phyloP scores from a whole-genome alignment of 2,797 vertebrate species.

The Brachymystax lenok region DNA sequence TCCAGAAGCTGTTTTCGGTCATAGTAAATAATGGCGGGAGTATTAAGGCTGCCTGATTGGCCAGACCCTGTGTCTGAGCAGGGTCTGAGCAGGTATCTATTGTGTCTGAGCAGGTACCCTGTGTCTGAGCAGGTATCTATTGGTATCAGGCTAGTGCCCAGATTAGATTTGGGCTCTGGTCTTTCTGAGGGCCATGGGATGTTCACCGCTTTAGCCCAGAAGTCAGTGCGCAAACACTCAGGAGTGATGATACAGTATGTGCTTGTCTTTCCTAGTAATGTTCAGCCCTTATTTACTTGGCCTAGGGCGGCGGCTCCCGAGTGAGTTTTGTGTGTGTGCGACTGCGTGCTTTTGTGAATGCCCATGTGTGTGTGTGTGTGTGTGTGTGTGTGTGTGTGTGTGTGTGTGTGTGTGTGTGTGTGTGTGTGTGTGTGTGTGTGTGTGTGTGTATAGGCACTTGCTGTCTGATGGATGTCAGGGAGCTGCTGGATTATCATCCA shows the following conservation, averaged over 20 bases:
- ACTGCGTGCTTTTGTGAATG: too few relatives aligned
- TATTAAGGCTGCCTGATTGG: slow-evolving; percentile 3
- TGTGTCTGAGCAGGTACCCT: slow-evolving; percentile 66
- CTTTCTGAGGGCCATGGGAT: too few relatives aligned
- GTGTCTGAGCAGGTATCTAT: slow-evolving; percentile 63
- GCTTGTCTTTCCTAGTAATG: background rate
- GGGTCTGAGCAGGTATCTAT: slow-evolving; percentile 12
- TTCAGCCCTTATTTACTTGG: background rate
- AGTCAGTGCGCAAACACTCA: slow-evolving; percentile 13
- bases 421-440: background rate
- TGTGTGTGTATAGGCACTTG: too few relatives aligned
- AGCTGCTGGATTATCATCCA: slow-evolving; percentile 48
- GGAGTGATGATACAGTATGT: background rate
- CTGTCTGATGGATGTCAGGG: slow-evolving; percentile 14
- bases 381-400: background rate
- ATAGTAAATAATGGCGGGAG: too few relatives aligned
- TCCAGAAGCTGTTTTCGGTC: too few relatives aligned
- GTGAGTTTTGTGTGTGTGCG: too few relatives aligned
- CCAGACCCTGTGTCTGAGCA: slow-evolving; percentile 64
- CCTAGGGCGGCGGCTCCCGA: background rate
- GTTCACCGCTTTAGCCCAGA: background rate
- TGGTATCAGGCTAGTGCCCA: slow-evolving; percentile 3
- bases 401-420: background rate
- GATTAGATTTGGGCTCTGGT: background rate
- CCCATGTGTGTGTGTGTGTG: background rate